A percentile compares a stretch with the other conserved stretches of the same genome.
Evolutionary conservation across 2,888 invertebrate species (phyloP).

Genomic region (Agrenia bidenticulata): DNA sequence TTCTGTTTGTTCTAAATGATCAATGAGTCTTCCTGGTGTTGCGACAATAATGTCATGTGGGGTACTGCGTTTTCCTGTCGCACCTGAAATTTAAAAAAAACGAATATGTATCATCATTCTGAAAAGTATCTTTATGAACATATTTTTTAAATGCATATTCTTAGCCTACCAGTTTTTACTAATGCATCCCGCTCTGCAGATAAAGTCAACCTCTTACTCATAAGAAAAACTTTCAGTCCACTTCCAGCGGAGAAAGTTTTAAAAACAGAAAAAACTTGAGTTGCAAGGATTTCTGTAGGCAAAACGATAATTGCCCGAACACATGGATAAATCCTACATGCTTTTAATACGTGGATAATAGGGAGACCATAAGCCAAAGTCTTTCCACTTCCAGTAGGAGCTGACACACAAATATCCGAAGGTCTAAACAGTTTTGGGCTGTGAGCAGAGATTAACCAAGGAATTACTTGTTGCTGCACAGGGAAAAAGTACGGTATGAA

Average conservation of each 20-base stretch:
- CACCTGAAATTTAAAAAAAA: constrained; percentile 24
- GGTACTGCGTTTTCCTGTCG: constrained; percentile 34
- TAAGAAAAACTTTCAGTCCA: constrained; percentile 68
- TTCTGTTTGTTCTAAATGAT: constrained; percentile 81
- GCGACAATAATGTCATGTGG: constrained; percentile 79
- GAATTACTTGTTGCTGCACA: constrained; percentile 76
- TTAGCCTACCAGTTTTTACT: constrained; percentile 29
- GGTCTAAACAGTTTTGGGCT: constrained; percentile 68
- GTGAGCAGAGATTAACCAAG: constrained; percentile 68
- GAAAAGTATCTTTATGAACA: too few relatives aligned
- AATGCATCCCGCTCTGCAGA: constrained; percentile 44
- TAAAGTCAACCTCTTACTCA: constrained; percentile 43
- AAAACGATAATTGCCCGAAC: constrained; percentile 48
- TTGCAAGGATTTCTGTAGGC: constrained; percentile 50
- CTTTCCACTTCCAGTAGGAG: constrained; percentile 61
- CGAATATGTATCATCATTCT: too few relatives aligned
- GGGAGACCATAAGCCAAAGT: constrained; percentile 63
- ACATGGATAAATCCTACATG: constrained; percentile 32
- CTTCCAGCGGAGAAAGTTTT: constrained; percentile 68
- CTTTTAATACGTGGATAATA: constrained; percentile 56
- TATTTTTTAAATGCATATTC: too few relatives aligned
- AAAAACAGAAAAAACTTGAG: constrained; percentile 48
- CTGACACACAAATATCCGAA: constrained; percentile 80
- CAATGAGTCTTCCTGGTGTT: constrained; percentile 89
- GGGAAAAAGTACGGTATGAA: constrained; percentile 80